Evolutionary conservation across 2,888 invertebrate species (phyloP).

Genomic region (Scaeva pyrastri): DNA sequence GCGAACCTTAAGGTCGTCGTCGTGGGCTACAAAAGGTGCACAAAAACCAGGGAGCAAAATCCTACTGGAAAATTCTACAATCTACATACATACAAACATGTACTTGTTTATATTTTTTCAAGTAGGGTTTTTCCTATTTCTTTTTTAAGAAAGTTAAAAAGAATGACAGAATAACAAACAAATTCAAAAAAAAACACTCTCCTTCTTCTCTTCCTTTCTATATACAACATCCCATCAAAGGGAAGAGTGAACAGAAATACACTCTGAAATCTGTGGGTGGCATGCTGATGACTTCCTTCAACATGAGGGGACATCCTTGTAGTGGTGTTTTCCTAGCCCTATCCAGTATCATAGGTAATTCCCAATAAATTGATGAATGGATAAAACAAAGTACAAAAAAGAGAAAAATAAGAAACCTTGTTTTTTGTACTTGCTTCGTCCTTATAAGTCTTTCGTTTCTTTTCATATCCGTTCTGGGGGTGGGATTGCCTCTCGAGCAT

Average conservation of each 20-base stretch:
- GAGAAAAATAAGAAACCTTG: constrained; percentile 7
- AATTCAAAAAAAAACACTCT: not conserved
- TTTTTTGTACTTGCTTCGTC: not conserved
- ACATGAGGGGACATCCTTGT: constrained; percentile 38
- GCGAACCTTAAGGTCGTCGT: constrained; percentile 33
- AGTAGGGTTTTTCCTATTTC: not conserved
- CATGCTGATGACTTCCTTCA: constrained; percentile 50
- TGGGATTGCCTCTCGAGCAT: constrained; percentile 18
- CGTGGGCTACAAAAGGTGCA: constrained; percentile 35
- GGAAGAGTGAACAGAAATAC: constrained; percentile 1
- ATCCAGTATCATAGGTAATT: constrained; percentile 60
- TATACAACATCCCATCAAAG: not conserved
- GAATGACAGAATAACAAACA: constrained; percentile 17
- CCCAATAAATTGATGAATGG: constrained; percentile 68
- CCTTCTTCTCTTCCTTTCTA: not conserved
- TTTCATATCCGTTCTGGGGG: constrained; percentile 19
- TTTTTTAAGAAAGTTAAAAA: constrained; percentile 10
- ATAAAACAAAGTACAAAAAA: constrained; percentile 24
- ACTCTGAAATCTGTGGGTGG: constrained; percentile 57
- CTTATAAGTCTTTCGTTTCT: constrained; percentile 13
- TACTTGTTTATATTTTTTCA: constrained; percentile 1
- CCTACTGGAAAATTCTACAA: not conserved
- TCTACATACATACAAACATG: no score
- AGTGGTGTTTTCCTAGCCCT: constrained; percentile 12
- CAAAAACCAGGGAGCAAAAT: constrained; percentile 29